Conservation (phyloP, 2,888 invertebrate genomes). For the Eupithecia exiguata region DNA sequence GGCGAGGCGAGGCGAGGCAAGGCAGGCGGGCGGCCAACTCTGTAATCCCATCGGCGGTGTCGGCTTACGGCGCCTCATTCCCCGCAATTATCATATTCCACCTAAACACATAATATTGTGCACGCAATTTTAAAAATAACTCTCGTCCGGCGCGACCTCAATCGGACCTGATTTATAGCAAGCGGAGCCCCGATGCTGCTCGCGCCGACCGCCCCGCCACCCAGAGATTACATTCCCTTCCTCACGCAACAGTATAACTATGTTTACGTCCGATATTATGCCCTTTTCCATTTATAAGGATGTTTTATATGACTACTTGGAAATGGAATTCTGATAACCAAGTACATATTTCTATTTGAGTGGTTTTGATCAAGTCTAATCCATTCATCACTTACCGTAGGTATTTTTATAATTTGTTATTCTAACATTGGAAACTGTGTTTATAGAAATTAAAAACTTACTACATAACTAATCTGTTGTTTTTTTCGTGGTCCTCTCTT, state of each 20-base stretch:
- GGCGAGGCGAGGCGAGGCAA: conserved; percentile 50
- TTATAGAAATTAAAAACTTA: not conserved
- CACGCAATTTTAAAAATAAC: conserved; percentile 84
- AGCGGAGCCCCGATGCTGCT: conserved; percentile 51
- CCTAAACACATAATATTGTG: conserved; percentile 84
- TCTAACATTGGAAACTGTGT: not conserved
- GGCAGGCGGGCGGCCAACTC: conserved; percentile 60
- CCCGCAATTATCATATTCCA: conserved; percentile 83
- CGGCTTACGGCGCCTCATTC: conserved; percentile 80
- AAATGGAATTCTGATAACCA: not conserved
- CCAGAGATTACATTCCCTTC: conserved; percentile 60
- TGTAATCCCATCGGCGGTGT: conserved; percentile 81
- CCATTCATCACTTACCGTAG: not conserved
- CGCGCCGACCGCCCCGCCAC: conserved; percentile 54
- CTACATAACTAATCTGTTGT: not conserved
- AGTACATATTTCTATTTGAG: not conserved
- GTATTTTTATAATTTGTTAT: not conserved
- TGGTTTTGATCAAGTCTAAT: not conserved
- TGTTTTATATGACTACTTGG: not conserved
- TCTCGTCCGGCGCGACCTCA: conserved; percentile 77
- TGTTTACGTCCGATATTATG: conserved; percentile 20
- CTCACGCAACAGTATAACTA: conserved; percentile 53
- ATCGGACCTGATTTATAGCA: conserved; percentile 78
- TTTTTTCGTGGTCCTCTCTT: not conserved
- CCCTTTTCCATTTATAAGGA: conserved; percentile 9